These are phyloP conservation scores for Coccyzus lansbergi DNA, from an alignment of 2,797 vertebrate genomes.

Conservation along the genomic window DNA sequence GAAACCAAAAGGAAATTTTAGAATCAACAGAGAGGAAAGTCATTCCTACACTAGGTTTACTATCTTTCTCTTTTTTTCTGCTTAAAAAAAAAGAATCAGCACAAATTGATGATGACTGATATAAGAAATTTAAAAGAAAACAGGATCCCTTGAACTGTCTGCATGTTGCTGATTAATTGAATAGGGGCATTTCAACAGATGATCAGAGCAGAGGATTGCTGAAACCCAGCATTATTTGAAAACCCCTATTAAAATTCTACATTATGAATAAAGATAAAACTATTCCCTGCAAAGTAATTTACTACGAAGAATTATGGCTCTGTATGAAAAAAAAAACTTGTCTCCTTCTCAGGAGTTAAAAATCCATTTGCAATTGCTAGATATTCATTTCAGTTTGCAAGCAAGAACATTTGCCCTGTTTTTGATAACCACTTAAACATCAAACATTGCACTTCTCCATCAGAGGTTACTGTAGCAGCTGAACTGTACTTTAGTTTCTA, in stretches of 20 bases:
- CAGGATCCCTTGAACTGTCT: neutral
- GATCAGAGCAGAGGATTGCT: neutral
- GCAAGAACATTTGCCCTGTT: neutral
- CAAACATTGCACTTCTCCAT: neutral
- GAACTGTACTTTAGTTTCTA: neutral
- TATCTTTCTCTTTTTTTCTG: neutral
- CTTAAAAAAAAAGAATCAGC: neutral
- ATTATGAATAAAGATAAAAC: neutral
- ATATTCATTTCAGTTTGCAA: neutral
- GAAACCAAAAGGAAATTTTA: neutral
- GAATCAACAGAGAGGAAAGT: neutral
- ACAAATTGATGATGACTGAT: neutral
- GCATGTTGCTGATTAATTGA: neutral
- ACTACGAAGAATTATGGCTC: neutral
- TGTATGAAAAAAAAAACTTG: neutral
- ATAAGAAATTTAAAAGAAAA: neutral
- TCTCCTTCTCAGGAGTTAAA: neutral
- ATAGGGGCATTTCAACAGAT: neutral
- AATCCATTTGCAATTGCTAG: neutral
- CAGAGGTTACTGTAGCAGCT: neutral
- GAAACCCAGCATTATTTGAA: neutral
- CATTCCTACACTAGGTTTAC: neutral
- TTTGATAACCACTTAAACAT: neutral
- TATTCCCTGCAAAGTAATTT: neutral
- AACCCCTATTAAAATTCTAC: neutral